A percentile compares a stretch with the other conserved stretches of the same genome.
Evolutionary conservation across 2,113 vertebrate genomes (phyloP).

Genomic region (Uria aalge): DNA sequence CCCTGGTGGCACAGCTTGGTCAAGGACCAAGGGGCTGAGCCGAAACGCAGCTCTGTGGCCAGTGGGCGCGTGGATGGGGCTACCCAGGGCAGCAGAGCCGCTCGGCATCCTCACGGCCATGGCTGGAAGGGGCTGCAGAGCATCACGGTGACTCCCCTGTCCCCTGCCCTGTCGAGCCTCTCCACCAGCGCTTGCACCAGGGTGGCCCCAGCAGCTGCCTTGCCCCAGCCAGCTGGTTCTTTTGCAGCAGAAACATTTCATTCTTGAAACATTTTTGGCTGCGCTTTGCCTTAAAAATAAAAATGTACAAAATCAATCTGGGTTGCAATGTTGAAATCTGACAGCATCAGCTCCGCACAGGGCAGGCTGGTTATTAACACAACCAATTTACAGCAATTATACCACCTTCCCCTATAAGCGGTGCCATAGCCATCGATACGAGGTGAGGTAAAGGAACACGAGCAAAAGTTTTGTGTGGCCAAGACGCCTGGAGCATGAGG

Average conservation of each 20-base stretch:
- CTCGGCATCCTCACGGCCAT: not conserved
- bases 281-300: conserved; percentile 26
- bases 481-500: not conserved
- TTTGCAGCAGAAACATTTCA: not conserved
- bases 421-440: not conserved
- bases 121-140: not conserved
- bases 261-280: conserved; percentile 26
- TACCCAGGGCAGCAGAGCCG: not conserved
- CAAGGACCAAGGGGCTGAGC: not conserved
- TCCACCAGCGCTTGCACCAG: fast-evolving
- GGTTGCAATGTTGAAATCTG: not conserved
- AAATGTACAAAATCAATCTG: conserved; percentile 36
- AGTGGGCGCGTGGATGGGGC: fast-evolving
- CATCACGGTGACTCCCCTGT: not conserved
- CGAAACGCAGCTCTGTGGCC: not conserved
- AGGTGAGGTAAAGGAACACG: not conserved
- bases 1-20: too few relatives aligned
- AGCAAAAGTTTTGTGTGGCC: not conserved
- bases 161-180: not conserved
- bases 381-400: not conserved
- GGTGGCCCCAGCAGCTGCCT: not conserved
- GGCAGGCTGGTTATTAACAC: not conserved
- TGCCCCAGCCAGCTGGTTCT: not conserved
- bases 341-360: not conserved
- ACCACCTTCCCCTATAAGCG: not conserved